Evolutionary conservation across 2,113 vertebrate species (phyloP).

Genomic region (Cnemophilus loriae): DNA sequence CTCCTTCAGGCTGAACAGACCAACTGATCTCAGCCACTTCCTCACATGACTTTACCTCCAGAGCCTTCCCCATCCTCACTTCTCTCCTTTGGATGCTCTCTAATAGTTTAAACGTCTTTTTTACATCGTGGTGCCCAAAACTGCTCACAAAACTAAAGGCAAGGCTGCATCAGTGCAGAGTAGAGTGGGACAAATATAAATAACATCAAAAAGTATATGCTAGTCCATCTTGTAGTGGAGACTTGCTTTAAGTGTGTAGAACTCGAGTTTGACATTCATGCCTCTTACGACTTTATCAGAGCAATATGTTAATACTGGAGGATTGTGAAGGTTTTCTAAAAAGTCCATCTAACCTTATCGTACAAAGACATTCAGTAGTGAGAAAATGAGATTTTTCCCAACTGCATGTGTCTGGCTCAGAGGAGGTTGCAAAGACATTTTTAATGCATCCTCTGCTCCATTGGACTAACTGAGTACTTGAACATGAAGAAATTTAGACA

Average conservation of each 20-base stretch:
- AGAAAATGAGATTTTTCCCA: neutral
- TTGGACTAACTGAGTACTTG: neutral
- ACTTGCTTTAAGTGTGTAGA: neutral
- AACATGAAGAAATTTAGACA: neutral
- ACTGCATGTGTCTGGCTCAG: neutral
- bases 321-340: neutral
- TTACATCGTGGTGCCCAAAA: neutral
- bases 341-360: neutral
- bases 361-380: neutral
- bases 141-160: too few relatives aligned
- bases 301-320: neutral
- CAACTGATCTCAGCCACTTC: neutral
- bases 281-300: neutral
- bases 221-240: neutral
- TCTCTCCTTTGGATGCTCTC: neutral
- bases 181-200: neutral
- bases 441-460: neutral
- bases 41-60: neutral
- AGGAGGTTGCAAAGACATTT: neutral
- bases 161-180: neutral
- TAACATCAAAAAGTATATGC: neutral
- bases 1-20: neutral
- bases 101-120: neutral
- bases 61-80: neutral
- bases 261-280: neutral